These are phyloP conservation scores for Pteronura brasiliensis DNA, from an alignment of 2,113 vertebrate species.

Conservation along the genomic window DNA sequence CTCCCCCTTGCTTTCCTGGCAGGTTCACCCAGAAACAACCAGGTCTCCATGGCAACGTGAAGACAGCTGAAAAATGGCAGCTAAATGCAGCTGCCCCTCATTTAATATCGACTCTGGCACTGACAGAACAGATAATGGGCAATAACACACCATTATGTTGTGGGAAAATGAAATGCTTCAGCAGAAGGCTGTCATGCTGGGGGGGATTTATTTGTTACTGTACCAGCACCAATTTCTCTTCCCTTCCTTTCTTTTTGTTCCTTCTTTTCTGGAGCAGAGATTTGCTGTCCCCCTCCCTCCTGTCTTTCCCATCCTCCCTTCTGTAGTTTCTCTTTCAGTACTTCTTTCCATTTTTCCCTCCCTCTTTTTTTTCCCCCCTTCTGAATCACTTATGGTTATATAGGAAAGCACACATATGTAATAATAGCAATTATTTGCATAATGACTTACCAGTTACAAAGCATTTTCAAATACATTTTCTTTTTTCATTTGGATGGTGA, in stretches of 20 bases:
- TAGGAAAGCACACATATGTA: neutral
- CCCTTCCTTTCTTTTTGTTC: conserved; percentile 1
- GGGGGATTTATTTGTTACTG: conserved; percentile 87
- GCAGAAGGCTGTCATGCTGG: conserved; percentile 91
- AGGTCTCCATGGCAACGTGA: conserved; percentile 90
- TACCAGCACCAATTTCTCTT: conserved; percentile 71
- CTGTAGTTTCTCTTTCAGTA: neutral
- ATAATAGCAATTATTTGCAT: conserved; percentile 44
- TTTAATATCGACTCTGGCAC: conserved; percentile 95
- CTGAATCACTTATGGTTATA: neutral
- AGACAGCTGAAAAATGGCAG: conserved; percentile 96
- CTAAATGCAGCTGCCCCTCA: conserved; percentile 93
- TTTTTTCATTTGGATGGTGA: neutral
- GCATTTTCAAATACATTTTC: neutral
- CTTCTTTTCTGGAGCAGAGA: neutral
- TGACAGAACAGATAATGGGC: conserved; percentile 98
- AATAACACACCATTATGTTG: conserved; percentile 96
- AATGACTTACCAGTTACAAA: conserved; percentile 5
- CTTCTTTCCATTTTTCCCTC: neutral
- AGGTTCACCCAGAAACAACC: conserved; percentile 74
- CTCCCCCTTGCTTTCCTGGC: conserved; percentile 60
- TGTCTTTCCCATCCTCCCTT: neutral
- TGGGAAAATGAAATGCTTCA: conserved; percentile 95
- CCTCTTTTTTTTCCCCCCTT: neutral
- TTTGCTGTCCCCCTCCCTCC: neutral